Evolutionary conservation across 2,797 vertebrate genomes (phyloP), one percentile per base, ranked within the genome.

Genomic region (Benthosema pterotum): DNA sequence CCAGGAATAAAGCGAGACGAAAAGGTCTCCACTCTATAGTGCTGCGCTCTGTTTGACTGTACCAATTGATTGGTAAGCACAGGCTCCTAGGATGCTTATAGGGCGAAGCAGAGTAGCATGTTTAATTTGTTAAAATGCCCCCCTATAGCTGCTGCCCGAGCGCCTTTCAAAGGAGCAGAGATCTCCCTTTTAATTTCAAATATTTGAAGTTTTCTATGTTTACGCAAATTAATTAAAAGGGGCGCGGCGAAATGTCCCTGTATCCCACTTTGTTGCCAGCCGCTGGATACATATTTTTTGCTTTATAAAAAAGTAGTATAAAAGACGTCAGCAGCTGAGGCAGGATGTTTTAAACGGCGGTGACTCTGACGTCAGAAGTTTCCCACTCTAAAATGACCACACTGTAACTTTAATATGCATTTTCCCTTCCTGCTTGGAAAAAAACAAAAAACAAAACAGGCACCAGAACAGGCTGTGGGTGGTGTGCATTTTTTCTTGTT

Each of bases 1-100:
- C 88, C 90, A 92, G 89, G 87, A 93, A 91, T 87, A 85, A 90
- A 92, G 92, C 91, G 91, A 91, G 93, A 93, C 91, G 92, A 91
- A 89, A n/a, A 87, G 92, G 87, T 94, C 91, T 91, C 89, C 89
- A 85, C 90, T 90, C 83, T 86, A 38, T 38, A 73, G 89, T 89
- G 85, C 90, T 87, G 86, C 83, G 86, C 89, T 94, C 88, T 89
- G 89, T 91, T 92, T 90, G 88, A 89, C 85, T 89, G 90, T 88
- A 92, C 93, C 91, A 87, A 90, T 92, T 92, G 94, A 94, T 94
- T 91, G 89, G 91, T 91, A 91, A 93, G 91, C 89, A 87, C 91
- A 83, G 91, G 83, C 90, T 93, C 88, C 95, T 91, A 88, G 93
- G 86, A 93, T 92, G 93, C 95, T 96, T 95, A 93, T 92, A 95